Evolutionary conservation across 2,888 invertebrate genomes (phyloP).

Genomic region (Unio delphinus): DNA sequence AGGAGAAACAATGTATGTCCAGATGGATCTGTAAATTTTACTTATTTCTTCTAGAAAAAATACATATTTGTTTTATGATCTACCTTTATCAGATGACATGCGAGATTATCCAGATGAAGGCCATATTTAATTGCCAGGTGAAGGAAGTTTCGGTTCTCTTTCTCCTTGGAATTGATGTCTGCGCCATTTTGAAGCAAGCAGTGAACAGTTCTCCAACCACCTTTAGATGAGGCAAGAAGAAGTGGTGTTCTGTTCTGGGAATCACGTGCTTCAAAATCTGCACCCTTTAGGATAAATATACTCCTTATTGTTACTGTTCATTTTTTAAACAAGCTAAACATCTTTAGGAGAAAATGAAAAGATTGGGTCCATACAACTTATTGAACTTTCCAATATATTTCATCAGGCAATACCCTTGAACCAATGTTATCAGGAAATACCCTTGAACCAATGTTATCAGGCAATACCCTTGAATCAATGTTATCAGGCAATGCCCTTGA

Average conservation of each 20-base stretch:
- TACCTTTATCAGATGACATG: conserved; percentile 36
- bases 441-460: too few species aligned
- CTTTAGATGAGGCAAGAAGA: conserved; percentile 85
- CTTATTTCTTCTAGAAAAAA: neutral
- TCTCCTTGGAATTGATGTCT: conserved; percentile 84
- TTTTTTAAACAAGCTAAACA: too few species aligned
- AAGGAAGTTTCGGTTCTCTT: conserved; percentile 85
- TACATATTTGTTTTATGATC: neutral
- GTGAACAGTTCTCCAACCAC: conserved; percentile 87
- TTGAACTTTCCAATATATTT: too few species aligned
- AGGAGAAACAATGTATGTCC: too few species aligned
- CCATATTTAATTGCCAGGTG: conserved; percentile 90
- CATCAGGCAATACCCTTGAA: too few species aligned
- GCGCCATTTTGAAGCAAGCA: conserved; percentile 82
- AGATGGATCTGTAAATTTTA: too few species aligned
- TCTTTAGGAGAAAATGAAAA: too few species aligned
- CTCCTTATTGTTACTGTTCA: neutral
- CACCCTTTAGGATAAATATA: conserved; percentile 76
- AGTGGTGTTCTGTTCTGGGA: conserved; percentile 86
- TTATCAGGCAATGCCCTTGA: too few species aligned
- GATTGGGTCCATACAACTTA: too few species aligned
- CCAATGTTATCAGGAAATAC: too few species aligned
- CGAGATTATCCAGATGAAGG: conserved; percentile 48
- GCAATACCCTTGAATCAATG: too few species aligned
- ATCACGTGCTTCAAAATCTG: conserved; percentile 85